Conservation (phyloP, 2,113 vertebrate genomes). For the Gasterosteus nipponicus region DNA sequence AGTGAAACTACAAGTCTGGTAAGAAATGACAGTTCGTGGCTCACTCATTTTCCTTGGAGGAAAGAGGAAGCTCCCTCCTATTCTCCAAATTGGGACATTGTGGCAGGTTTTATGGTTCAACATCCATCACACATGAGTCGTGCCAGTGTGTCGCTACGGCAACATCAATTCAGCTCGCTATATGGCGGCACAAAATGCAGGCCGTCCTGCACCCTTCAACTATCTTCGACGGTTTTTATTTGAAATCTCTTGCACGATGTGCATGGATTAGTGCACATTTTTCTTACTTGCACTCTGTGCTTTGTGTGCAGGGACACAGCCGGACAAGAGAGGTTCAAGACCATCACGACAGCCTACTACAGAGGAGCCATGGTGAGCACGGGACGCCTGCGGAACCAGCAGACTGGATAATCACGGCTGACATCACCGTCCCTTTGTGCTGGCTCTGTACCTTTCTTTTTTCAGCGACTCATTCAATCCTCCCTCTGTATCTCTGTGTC, state of each 20-base stretch:
- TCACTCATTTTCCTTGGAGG: conserved; percentile 15
- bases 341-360: conserved; percentile 96
- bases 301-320: conserved; percentile 89
- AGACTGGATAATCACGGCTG: conserved; percentile 43
- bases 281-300: conserved; percentile 22
- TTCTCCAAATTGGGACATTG: conserved; percentile 43
- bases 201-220: neutral
- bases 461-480: conserved; percentile 24
- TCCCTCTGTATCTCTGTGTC: conserved; percentile 18
- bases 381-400: conserved; percentile 21
- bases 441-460: conserved; percentile 20
- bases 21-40: conserved; percentile 52
- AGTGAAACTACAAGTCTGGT: conserved; percentile 97
- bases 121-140: conserved; percentile 14
- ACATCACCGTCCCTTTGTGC: conserved; percentile 35
- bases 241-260: neutral
- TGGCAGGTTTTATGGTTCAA: conserved; percentile 37
- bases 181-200: neutral
- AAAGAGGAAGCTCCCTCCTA: conserved; percentile 52
- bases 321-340: conserved; percentile 96
- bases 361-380: conserved; percentile 94
- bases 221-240: neutral
- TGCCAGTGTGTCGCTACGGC: neutral
- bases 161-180: neutral
- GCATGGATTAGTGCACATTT: neutral